A percentile compares a stretch with the other conserved stretches of the same genome.
phyloP scores from a whole-genome alignment of 1,140 invertebrate genomes.

The Anastrepha ludens region DNA sequence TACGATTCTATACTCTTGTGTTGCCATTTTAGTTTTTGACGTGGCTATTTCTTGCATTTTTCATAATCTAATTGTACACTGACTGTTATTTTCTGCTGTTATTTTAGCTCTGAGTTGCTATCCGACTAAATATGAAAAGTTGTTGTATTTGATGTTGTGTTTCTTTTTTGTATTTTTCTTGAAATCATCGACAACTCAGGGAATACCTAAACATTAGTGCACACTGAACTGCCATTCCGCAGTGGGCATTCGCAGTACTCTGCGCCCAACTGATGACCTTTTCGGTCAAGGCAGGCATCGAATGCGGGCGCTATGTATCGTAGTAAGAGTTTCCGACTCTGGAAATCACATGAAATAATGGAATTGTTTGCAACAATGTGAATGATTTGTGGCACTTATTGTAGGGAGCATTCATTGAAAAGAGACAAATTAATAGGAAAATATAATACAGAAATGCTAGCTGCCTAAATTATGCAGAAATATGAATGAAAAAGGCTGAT shows the following conservation, averaged over 20 bases:
- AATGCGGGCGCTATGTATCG: not conserved
- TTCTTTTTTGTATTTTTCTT: not conserved
- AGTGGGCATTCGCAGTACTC: not conserved
- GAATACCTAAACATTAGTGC: not conserved
- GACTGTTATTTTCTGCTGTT: not conserved
- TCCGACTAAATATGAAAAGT: not conserved
- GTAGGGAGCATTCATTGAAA: too few relatives aligned
- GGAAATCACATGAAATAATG: not conserved
- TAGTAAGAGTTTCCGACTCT: not conserved
- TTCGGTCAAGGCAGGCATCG: not conserved
- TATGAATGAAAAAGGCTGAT: too few relatives aligned
- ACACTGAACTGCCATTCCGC: not conserved
- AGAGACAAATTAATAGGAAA: too few relatives aligned
- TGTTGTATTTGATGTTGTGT: not conserved
- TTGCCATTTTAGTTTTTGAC: not conserved
- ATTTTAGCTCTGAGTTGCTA: not conserved
- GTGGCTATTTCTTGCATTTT: not conserved
- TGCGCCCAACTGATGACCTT: not conserved
- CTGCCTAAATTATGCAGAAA: too few relatives aligned
- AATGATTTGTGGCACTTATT: too few relatives aligned
- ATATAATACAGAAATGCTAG: too few relatives aligned
- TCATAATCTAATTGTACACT: constrained; percentile 3
- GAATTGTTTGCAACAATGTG: not conserved
- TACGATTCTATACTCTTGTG: not conserved
- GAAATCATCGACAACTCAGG: not conserved